Base-by-base conservation (phyloP, 2,888 invertebrate genomes). In the Lycocerus yunnanus region DNA sequence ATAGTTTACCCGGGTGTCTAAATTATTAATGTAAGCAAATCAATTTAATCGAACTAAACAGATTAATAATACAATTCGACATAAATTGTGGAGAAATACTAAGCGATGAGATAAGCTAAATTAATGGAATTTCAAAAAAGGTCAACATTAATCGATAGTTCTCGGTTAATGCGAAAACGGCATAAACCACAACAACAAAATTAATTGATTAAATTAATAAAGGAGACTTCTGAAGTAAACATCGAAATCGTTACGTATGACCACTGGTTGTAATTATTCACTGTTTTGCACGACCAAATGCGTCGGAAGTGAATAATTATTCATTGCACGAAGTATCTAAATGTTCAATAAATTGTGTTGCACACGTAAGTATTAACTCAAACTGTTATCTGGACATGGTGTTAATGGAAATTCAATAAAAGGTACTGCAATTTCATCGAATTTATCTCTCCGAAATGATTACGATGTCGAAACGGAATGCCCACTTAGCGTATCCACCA, bases 281-380 rank as follows among this genome's bases (percentile, higher is more conserved):
- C 69, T 14, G 15, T 66, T 24, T 66, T 71, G 71, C 66, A 58
- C 59, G 63, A 20, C 65, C 65, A 66, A 71, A 71, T 71, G 71
- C 58, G 65, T 58, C 71, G 66, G 71, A 71, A 71, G 58, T 24
- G 9, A 15, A 66, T 66, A 59, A 71, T 71, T 71, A 71, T 71
- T 66, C 71, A 71, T 66, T 58, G 71, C 66, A 70, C 24, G 20
- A 11, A 21, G 43, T 43, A 14, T 24, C 24, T 58, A 71, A 71
- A 66, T 71, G 58, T 58, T 14, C 16, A 20, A 21, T 58, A 20
- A 71, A 71, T 71, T 71, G 8, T 20, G 21, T 63, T 43, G 43
- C 43, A n/a, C 69, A 15, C 24, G 8, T 63, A 15, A 24, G 15
- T 43, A 43, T 20, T 15, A 66, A 15, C 20, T 20, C 16, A 18